These are phyloP conservation scores for Rhyacichthys aspro DNA, from an alignment of 2,797 vertebrate species.

Conservation along the genomic window DNA sequence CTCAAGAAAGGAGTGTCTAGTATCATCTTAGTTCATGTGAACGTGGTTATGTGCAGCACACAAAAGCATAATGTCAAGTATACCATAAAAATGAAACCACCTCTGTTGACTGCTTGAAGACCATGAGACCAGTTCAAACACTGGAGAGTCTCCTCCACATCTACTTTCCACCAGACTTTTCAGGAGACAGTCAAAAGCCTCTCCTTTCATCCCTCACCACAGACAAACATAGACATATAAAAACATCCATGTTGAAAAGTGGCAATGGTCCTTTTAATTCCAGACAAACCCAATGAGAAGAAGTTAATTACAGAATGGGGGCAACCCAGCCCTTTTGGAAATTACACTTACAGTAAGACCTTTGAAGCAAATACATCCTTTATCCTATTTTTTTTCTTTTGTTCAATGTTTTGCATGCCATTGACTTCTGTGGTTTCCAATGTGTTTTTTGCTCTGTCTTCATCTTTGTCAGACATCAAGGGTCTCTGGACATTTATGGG, in stretches of 20 bases:
- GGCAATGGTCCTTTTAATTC: slow-evolving; percentile 81
- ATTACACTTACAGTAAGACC: slow-evolving; percentile 80
- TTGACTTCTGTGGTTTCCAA: slow-evolving; percentile 75
- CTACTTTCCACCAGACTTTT: slow-evolving; percentile 72
- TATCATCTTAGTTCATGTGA: slow-evolving; percentile 48
- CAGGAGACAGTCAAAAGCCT: slow-evolving; percentile 71
- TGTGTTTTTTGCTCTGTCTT: slow-evolving; percentile 59
- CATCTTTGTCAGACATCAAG: slow-evolving; percentile 61
- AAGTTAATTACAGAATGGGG: slow-evolving; percentile 82
- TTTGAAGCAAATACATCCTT: slow-evolving; percentile 78
- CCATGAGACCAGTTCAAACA: slow-evolving; percentile 63
- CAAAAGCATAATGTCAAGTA: slow-evolving; percentile 55
- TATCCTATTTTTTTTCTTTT: slow-evolving; percentile 75
- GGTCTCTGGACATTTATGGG: slow-evolving; percentile 26
- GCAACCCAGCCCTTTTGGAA: slow-evolving; percentile 77
- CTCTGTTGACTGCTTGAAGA: slow-evolving; percentile 58
- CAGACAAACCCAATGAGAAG: slow-evolving; percentile 77
- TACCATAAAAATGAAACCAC: slow-evolving; percentile 66
- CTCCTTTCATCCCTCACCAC: slow-evolving; percentile 80
- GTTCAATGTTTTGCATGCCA: slow-evolving; percentile 70
- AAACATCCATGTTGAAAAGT: slow-evolving; percentile 78
- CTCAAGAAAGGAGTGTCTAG: slow-evolving; percentile 30
- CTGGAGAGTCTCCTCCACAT: slow-evolving; percentile 53
- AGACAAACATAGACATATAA: slow-evolving; percentile 82
- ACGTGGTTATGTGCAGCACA: slow-evolving; percentile 58